A percentile compares a stretch with the other conserved stretches of the same genome.
phyloP scores from a whole-genome alignment of 2,888 invertebrate genomes.

The Caenorhabditis sp. region DNA sequence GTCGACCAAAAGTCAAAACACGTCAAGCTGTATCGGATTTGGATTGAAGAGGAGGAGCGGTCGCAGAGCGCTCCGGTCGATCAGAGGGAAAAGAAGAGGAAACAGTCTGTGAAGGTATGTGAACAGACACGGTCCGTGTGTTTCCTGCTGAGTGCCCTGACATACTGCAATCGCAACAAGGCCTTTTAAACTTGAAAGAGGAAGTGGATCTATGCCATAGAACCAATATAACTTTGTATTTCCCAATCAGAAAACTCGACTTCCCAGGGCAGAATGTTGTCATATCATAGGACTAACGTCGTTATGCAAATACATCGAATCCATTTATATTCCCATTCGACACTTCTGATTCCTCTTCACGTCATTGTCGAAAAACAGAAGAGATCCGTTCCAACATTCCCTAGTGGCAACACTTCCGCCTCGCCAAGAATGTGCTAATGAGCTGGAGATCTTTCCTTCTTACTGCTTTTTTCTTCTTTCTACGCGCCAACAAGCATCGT shows the following conservation, averaged over 20 bases:
- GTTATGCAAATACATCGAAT: not conserved
- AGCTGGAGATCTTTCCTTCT: conserved; percentile 1
- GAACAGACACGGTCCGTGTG: too few species aligned
- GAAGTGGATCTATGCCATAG: too few species aligned
- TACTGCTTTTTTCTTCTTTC: not conserved
- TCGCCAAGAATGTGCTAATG: conserved; percentile 18
- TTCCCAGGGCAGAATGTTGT: not conserved
- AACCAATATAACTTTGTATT: conserved; percentile 11
- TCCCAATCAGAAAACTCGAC: not conserved
- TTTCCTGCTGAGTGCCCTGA: too few species aligned
- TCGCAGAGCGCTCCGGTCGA: conserved; percentile 41
- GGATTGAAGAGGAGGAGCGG: conserved; percentile 20
- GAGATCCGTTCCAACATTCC: not conserved
- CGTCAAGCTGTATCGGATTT: conserved; percentile 55
- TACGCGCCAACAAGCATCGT: conserved; percentile 3
- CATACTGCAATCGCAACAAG: too few species aligned
- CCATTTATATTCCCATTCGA: not conserved
- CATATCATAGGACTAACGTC: not conserved
- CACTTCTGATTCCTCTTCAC: not conserved
- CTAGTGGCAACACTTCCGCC: conserved; percentile 27
- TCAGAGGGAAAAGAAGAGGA: conserved; percentile 5
- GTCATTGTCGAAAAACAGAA: not conserved
- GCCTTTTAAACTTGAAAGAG: too few species aligned
- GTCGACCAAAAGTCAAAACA: not conserved
- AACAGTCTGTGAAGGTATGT: not conserved